Base-by-base conservation (phyloP, 92 coral and sea anemone genomes). In the Actinernus sp. region DNA sequence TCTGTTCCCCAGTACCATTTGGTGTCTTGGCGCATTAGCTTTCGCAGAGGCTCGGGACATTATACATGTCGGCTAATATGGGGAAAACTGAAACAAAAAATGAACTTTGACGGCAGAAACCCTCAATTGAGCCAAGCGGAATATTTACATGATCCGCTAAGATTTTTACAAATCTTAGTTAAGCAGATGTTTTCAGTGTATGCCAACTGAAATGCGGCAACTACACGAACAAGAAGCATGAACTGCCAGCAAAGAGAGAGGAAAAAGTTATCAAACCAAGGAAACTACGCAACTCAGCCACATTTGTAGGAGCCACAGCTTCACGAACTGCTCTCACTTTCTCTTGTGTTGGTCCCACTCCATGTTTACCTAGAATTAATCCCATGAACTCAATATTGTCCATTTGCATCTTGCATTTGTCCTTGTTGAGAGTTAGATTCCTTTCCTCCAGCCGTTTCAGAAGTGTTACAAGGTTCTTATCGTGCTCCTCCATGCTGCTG, bases 341-440 rank as follows among this genome's bases (percentile, higher is more conserved):
- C 31, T 78, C 86, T 2, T 63, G 51, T 12, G 74, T 78, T 29
- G 91, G 82, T 12, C 91, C 82, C 26, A 85, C 61, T 27, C 78
- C 82, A 29, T 78, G 57, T 40, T 71, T 51, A 22, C 63, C 63
- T 56, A 78, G 59, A 28, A 85, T 56, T 16, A 70, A 49, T 10
- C 81, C 81, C 91, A 70, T 84, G 40, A 84, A 84, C 30, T 76
- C 76, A n/a, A 77, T 71, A 44, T 76, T 76, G 56, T 28, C 59
- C 73, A 64, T 69, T 48, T 74, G n/a, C 63, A 77, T 71, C 12
- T 76, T 38, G 39, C 85, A 70, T 69, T 77, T 70, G 25, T 65
- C 74, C 13, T 52, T 30, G 49, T 63, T 85, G 43, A 85, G 49
- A 59, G 85, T 85, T 23, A 78, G 73, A 46, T 69, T 51, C 38